phyloP scores from a whole-genome alignment of 2,888 invertebrate species.

The Pimpla rufipes region DNA sequence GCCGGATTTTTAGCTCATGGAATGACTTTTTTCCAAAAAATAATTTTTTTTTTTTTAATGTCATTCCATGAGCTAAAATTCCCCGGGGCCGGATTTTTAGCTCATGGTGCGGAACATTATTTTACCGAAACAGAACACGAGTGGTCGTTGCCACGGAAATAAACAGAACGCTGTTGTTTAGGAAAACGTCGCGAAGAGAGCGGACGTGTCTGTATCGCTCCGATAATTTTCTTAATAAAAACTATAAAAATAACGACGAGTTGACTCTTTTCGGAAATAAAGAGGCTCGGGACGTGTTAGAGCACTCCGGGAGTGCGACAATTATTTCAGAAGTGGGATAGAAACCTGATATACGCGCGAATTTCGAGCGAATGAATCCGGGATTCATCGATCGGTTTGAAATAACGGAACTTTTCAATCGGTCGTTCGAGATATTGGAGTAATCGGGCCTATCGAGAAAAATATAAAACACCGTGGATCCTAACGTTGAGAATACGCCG shows the following conservation, averaged over 20 bases:
- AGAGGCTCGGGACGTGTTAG: not conserved
- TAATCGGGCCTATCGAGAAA: slow-evolving; percentile 53
- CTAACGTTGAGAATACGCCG: not conserved
- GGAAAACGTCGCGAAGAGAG: not conserved
- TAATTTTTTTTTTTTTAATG: no score
- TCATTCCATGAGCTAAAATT: no score
- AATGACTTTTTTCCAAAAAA: no score
- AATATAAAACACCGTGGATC: not conserved
- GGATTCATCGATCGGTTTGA: slow-evolving; percentile 26
- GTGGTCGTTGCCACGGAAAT: no score
- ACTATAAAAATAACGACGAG: no score
- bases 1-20: no score
- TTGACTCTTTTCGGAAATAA: no score
- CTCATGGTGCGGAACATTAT: no score
- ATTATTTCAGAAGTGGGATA: slow-evolving; percentile 15
- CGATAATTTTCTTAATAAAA: no score
- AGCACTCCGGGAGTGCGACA: slow-evolving; percentile 4
- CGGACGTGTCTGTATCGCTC: no score
- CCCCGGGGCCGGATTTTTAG: no score
- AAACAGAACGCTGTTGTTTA: not conserved
- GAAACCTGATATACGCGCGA: not conserved
- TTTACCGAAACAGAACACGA: no score
- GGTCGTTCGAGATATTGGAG: slow-evolving; percentile 69
- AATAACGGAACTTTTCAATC: not conserved
- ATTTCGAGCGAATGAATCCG: slow-evolving; percentile 3